Base-by-base conservation (phyloP, 2,888 invertebrate genomes). In the Tinea semifulvella region DNA sequence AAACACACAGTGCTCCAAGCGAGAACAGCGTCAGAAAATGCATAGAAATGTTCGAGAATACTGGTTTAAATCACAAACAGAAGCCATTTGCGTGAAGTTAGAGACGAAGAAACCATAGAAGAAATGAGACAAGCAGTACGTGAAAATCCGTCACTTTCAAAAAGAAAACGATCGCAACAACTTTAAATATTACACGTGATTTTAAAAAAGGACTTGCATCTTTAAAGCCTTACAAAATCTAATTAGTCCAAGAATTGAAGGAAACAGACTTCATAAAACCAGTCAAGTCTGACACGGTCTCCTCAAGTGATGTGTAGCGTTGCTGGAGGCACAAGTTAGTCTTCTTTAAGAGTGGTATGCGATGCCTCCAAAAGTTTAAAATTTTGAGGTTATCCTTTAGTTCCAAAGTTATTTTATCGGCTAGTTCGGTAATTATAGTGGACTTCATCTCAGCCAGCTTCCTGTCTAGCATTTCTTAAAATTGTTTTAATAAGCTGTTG, bases 121-220 rank as follows among this genome's bases (percentile, higher is more conserved):
- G 26, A 13, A 25, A 10, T n/a, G 18, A 22, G 17, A 42, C 45
- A 31, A 45, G 52, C 52, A 14, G 48, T 52, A 50, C 47, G 48
- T 47, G 45, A 52, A 52, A 53, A 53, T 53, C 51, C 50, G 47
- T 49, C 47, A 35, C 42, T 48, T 46, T 52, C 48, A 19, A 49
- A 47, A 36, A 50, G 49, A 42, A 53, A 53, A 46, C 48, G 50
- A 48, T 43, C 45, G 42, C 51, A 52, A 49, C 49, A 50, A 48
- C 50, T 47, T 46, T 46, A 46, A 26, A 46, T 49, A 25, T 48
- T 53, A 27, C 46, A 48, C 40, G 26, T 7, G 43, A 51, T 52
- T 49, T 50, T 49, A 45, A 49, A 47, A 46, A 47, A n/a, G 18
- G 38, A 14, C 27, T 18, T 25, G 25, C 39, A 38, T 20, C 38